Evolutionary conservation across 2,888 invertebrate species (phyloP), one percentile per base, ranked within the genome.

Genomic region (Platypus cylindrus): DNA sequence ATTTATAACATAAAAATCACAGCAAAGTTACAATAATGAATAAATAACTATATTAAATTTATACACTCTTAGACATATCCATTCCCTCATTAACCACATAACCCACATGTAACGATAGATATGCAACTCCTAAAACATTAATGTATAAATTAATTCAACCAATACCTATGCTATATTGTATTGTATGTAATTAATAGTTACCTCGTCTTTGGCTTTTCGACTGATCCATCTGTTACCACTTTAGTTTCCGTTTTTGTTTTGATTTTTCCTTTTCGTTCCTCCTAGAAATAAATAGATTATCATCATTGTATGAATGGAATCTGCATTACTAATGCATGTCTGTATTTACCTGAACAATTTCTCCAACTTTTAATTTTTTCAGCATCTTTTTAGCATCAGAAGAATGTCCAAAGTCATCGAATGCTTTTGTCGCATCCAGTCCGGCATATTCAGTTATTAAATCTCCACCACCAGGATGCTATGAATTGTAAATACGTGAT

Each of bases 391-490:
- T 62, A 0, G 82, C 80, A 51, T 79, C 78, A 0, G 65, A 51
- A 0, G 78, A 74, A 60, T 83, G 83, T 0, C 78, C 80, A 1
- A 66, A 68, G 20, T 73, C 68, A 17, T 77, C 68, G 55, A 78
- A 81, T 1, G 66, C 73, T 41, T 64, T 66, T 0, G 78, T 78
- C 3, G 68, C 70, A 54, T 82, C 78, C 46, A 62, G 70, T 5
- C 83, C 82, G 0, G 73, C 79, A 33, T 66, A 71, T 46, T 79
- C 80, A 12, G 60, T 47, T 22, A 82, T 62, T 9, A 71, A 43
- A 15, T 78, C 76, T 0, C 53, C 52, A 0, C 81, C 80, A 1
- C 77, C 82, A 0, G 82, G 82, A 60, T 83, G 82, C 75, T 79
- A 57, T 14, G 54, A 54, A 26, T 32, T n/a, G n/a, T n/a, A n/a